Evolutionary conservation across 2,888 invertebrate genomes (phyloP).

Genomic region (Chloroclystis v-ata): DNA sequence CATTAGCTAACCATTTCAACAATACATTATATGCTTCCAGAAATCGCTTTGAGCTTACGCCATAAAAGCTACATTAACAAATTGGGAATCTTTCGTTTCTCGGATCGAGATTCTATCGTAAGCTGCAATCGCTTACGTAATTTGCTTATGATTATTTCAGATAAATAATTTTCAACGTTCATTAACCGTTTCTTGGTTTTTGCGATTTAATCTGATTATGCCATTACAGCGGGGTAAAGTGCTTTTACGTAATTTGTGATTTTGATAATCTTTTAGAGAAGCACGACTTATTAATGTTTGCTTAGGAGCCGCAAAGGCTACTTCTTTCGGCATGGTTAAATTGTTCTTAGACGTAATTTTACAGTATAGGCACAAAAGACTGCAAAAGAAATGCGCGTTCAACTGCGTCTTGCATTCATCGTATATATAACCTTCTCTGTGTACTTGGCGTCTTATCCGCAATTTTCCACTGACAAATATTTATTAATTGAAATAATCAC

Average conservation of each 20-base stretch:
- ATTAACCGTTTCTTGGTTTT: slow-evolving; percentile 42
- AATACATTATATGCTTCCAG: slow-evolving; percentile 6
- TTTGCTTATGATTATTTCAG: slow-evolving; percentile 33
- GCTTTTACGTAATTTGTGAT: slow-evolving; percentile 22
- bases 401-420: no score
- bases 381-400: no score
- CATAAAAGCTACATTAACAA: slow-evolving; percentile 1
- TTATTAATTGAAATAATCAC: no score
- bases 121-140: slow-evolving; percentile 26
- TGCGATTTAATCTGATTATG: slow-evolving; percentile 31
- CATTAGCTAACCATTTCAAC: slow-evolving; percentile 10
- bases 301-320: not conserved
- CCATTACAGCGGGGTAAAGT: slow-evolving; percentile 17
- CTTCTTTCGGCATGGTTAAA: no score
- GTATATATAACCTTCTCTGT: no score
- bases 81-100: slow-evolving; percentile 7
- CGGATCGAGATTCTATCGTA: slow-evolving; percentile 13
- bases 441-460: no score
- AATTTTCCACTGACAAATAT: no score
- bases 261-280: slow-evolving; percentile 2
- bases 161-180: slow-evolving; percentile 39
- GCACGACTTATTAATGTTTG: slow-evolving; percentile 1
- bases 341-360: no score
- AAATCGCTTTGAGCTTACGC: slow-evolving; percentile 5
- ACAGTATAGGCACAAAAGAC: no score